These are phyloP conservation scores for Iphiclides podalirius DNA, from an alignment of 2,888 invertebrate genomes.

Conservation along the genomic window DNA sequence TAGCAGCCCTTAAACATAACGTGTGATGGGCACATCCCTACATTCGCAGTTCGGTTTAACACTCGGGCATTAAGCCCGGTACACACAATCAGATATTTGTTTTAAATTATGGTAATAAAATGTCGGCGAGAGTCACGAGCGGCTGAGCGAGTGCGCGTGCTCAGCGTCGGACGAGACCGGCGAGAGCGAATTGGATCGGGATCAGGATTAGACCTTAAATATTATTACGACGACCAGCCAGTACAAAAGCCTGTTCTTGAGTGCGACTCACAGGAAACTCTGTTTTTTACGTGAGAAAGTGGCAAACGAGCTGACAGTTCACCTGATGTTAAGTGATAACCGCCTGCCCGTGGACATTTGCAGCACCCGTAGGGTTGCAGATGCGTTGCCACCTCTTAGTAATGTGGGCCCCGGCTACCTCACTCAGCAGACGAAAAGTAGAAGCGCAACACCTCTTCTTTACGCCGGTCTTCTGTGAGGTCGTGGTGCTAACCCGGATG, in stretches of 20 bases:
- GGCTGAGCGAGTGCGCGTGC: slow-evolving; percentile 60
- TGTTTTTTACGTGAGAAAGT: too few species aligned
- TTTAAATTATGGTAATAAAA: slow-evolving; percentile 82
- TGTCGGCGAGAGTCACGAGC: slow-evolving; percentile 79
- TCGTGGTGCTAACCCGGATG: too few species aligned
- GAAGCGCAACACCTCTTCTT: too few species aligned
- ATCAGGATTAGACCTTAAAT: slow-evolving; percentile 39
- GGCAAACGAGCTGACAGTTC: too few species aligned
- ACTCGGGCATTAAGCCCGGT: slow-evolving; percentile 72
- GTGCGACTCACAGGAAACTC: too few species aligned
- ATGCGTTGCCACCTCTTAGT: too few species aligned
- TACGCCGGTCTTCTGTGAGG: too few species aligned
- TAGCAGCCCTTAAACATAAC: slow-evolving; percentile 1
- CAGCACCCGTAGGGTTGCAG: too few species aligned
- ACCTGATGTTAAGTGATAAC: too few species aligned
- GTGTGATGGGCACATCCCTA: slow-evolving; percentile 52
- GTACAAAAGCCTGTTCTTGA: slow-evolving; percentile 28
- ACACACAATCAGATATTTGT: slow-evolving; percentile 82
- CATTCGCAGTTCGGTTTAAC: slow-evolving; percentile 58
- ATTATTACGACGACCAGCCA: slow-evolving; percentile 26
- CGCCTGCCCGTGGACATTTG: too few species aligned
- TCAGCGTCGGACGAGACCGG: slow-evolving; percentile 46
- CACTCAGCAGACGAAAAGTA: too few species aligned
- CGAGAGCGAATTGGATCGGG: slow-evolving; percentile 54
- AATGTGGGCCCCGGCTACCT: too few species aligned